Evolutionary conservation across 2,113 vertebrate genomes (phyloP).

Genomic region (Strigops habroptila): DNA sequence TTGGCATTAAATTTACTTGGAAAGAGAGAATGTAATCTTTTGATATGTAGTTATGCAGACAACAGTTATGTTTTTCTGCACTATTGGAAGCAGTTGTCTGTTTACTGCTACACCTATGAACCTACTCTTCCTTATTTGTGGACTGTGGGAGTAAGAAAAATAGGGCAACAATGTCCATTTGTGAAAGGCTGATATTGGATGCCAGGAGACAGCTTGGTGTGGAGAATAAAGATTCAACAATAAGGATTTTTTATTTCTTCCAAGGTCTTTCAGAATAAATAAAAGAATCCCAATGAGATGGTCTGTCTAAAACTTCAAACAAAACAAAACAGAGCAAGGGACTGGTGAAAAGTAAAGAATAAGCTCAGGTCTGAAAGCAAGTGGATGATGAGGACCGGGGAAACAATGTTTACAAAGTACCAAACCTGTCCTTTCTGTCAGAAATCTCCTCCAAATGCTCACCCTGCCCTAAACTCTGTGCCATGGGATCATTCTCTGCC

Average conservation of each 20-base stretch:
- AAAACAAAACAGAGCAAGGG: neutral
- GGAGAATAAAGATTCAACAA: neutral
- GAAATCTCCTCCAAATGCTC: neutral
- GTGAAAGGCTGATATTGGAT: neutral
- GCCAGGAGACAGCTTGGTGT: neutral
- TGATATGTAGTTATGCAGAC: neutral
- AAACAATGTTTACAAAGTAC: neutral
- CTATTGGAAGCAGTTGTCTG: neutral
- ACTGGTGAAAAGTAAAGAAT: neutral
- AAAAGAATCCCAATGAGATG: neutral
- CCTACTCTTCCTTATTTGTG: neutral
- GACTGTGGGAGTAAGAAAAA: neutral
- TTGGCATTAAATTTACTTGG: neutral
- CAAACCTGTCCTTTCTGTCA: neutral
- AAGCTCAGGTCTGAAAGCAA: neutral
- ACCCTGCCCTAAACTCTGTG: neutral
- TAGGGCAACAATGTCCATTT: neutral
- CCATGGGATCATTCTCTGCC: rapidly evolving
- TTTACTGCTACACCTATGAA: neutral
- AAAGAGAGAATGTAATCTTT: neutral
- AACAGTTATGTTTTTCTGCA: neutral
- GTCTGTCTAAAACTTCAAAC: neutral
- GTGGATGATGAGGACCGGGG: neutral
- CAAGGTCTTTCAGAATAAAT: neutral
- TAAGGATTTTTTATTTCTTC: neutral